phyloP scores from a whole-genome alignment of 64 coral and sea anemone species.

The Actinia tenebrosa region DNA sequence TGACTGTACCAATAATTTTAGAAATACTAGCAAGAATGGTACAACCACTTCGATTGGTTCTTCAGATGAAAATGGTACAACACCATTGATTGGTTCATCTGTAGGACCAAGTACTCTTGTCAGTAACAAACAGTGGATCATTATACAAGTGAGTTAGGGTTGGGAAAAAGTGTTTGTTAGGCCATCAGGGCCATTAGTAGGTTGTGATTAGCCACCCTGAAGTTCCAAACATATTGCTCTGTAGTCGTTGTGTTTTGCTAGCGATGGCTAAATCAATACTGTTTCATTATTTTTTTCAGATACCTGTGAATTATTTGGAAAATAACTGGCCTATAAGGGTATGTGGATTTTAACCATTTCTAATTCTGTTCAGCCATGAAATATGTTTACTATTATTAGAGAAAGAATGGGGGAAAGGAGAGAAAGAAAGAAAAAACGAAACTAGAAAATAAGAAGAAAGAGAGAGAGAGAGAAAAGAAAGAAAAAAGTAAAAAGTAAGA shows the following conservation, averaged over 20 bases:
- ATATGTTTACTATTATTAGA: too few relatives aligned
- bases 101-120: conserved; percentile 20
- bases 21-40: conserved; percentile 30
- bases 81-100: conserved; percentile 38
- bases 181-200: not conserved
- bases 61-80: conserved; percentile 58
- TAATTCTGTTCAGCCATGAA: too few relatives aligned
- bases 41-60: conserved; percentile 27
- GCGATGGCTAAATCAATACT: not conserved
- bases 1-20: conserved; percentile 50
- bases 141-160: not conserved
- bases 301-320: conserved; percentile 79
- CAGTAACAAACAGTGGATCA: conserved; percentile 16
- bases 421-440: too few relatives aligned
- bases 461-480: too few relatives aligned
- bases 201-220: not conserved
- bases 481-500: too few relatives aligned
- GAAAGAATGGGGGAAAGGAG: too few relatives aligned
- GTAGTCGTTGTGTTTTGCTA: too few relatives aligned
- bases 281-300: conserved; percentile 34
- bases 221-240: not conserved
- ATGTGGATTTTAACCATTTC: not conserved
- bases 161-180: not conserved
- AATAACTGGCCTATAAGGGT: conserved; percentile 79
- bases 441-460: not conserved